Evolutionary conservation across 2,113 vertebrate species (phyloP).

Genomic region (Lycocorax pyrrhopterus): DNA sequence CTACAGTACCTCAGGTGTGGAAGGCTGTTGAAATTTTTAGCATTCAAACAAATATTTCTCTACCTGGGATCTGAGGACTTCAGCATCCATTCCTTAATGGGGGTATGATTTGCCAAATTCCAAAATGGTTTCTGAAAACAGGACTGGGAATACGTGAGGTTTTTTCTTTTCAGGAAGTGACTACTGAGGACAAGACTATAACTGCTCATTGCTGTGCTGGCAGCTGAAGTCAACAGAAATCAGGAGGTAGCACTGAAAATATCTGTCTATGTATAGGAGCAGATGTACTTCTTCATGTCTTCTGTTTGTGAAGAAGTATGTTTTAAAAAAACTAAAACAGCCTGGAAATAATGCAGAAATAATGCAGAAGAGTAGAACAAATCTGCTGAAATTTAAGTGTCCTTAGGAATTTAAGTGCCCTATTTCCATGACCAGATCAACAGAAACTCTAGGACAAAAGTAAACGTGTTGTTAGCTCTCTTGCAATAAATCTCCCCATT

Average conservation of each 20-base stretch:
- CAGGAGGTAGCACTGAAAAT: background rate
- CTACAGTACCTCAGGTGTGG: background rate
- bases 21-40: background rate
- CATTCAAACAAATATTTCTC: background rate
- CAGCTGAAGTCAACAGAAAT: background rate
- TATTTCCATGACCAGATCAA: background rate
- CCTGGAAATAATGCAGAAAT: background rate
- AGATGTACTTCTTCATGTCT: background rate
- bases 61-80: background rate
- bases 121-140: background rate
- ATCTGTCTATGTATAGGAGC: background rate
- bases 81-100: background rate
- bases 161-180: background rate
- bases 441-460: background rate
- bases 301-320: background rate
- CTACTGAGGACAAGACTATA: background rate
- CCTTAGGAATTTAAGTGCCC: background rate
- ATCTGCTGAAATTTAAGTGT: background rate
- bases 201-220: background rate
- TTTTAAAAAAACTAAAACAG: background rate
- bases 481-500: background rate
- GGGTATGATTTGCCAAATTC: background rate
- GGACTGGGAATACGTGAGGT: background rate
- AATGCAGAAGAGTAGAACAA: background rate
- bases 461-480: background rate